Conservation (phyloP, 1,140 invertebrate species). For the Dolichoris vasculosae region DNA sequence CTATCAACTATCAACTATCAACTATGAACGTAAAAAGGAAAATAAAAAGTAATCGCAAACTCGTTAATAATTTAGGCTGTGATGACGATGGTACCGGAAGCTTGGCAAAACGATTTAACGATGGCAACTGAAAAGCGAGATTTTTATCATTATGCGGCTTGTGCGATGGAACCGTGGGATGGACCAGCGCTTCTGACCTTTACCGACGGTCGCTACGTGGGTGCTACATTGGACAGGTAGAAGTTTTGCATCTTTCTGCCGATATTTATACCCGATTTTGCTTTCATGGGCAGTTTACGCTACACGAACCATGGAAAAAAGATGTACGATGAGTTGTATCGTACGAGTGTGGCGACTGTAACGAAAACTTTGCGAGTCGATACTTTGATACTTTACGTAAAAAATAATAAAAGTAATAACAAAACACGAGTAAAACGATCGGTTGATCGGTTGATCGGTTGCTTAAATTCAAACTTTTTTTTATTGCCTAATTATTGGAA, state of each 20-base stretch:
- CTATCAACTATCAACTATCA: not conserved
- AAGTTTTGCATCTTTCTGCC: conserved; percentile 56
- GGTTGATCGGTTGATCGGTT: no score
- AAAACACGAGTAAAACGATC: no score
- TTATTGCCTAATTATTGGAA: not conserved
- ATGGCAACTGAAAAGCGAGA: conserved; percentile 95
- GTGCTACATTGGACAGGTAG: conserved; percentile 87
- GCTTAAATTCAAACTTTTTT: not conserved
- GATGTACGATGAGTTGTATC: conserved; percentile 19
- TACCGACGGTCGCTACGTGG: conserved; percentile 98
- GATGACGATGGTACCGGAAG: conserved; percentile 99
- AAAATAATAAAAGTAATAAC: no score
- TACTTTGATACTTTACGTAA: no score
- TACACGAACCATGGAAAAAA: conserved; percentile 34
- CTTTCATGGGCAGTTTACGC: conserved; percentile 57
- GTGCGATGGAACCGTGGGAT: conserved; percentile 99
- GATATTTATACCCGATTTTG: conserved; percentile 55
- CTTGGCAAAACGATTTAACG: conserved; percentile 96
- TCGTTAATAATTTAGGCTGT: conserved; percentile 81
- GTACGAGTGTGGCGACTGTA: conserved; percentile 2
- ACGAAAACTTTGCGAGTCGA: conserved; percentile 39
- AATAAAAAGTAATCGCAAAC: not conserved
- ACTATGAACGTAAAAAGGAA: not conserved
- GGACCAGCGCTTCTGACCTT: conserved; percentile 97
- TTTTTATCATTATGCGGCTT: conserved; percentile 98